Percentiles rank a stretch among this genome's conserved stretches.
These are phyloP conservation scores for Microplitis demolitor DNA, from an alignment of 1,140 invertebrate species.

Conservation along the genomic window DNA sequence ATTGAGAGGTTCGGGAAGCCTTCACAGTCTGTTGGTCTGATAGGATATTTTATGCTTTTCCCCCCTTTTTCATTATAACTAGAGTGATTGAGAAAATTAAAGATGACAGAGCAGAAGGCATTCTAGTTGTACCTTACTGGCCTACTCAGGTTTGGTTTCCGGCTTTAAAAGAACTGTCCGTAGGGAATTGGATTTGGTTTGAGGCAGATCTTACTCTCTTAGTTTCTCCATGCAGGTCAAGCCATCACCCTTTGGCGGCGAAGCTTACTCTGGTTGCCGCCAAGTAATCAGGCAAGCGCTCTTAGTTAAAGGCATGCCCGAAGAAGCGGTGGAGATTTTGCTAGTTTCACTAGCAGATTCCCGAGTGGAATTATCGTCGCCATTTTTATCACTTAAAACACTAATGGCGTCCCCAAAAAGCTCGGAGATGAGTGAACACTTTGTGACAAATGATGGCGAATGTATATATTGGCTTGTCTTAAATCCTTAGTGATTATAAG, in stretches of 20 bases:
- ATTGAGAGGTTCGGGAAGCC: neutral
- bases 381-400: too few relatives aligned
- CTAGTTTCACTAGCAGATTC: too few relatives aligned
- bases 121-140: constrained; percentile 44
- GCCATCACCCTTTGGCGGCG: neutral
- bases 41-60: neutral
- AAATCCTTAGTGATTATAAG: too few relatives aligned
- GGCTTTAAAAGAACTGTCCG: constrained; percentile 10
- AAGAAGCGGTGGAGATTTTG: too few relatives aligned
- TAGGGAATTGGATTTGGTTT: neutral
- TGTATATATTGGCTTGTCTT: too few relatives aligned
- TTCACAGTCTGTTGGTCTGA: neutral
- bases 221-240: constrained; percentile 18
- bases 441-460: too few relatives aligned
- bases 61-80: neutral
- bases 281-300: too few relatives aligned
- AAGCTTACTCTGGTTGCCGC: too few relatives aligned
- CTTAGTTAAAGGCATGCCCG: too few relatives aligned
- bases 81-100: constrained; percentile 29
- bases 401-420: too few relatives aligned
- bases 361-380: too few relatives aligned
- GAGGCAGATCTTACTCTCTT: neutral
- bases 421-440: too few relatives aligned
- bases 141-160: constrained; percentile 41
- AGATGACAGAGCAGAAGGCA: constrained; percentile 30